These are phyloP conservation scores for Pseudopodoces humilis DNA, from an alignment of 2,113 vertebrate genomes.

Conservation along the genomic window DNA sequence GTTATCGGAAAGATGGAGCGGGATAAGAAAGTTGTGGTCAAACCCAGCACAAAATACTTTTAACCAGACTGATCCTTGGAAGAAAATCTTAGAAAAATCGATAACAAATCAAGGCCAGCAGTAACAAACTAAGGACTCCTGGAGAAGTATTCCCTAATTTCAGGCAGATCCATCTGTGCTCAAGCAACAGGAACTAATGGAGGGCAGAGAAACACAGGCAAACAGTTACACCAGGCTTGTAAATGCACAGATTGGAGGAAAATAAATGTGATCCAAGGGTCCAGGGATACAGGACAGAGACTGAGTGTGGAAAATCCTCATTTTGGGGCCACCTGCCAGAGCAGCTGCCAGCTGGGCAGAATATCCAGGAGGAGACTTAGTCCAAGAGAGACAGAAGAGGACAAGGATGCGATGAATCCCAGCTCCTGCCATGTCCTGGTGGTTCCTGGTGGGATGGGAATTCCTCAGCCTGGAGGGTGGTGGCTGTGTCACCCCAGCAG, in stretches of 20 bases:
- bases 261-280: neutral
- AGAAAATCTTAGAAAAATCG: neutral
- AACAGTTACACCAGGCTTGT: accelerated
- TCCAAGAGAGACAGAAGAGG: neutral
- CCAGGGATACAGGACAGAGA: neutral
- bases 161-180: neutral
- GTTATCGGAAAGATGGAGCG: accelerated
- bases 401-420: accelerated
- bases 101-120: neutral
- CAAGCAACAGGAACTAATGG: accelerated
- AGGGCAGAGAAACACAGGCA: accelerated
- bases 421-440: neutral
- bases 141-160: neutral
- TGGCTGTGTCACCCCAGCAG: accelerated
- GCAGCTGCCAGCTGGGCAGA: accelerated
- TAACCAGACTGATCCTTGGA: neutral
- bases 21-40: neutral
- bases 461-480: neutral
- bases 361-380: neutral
- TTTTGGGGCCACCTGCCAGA: neutral
- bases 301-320: accelerated
- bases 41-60: neutral
- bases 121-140: neutral
- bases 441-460: accelerated
- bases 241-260: neutral